A percentile compares a stretch with the other conserved stretches of the same genome.
These are phyloP conservation scores for Heterohyrax brucei DNA, from an alignment of 2,797 vertebrate species.

Conservation along the genomic window DNA sequence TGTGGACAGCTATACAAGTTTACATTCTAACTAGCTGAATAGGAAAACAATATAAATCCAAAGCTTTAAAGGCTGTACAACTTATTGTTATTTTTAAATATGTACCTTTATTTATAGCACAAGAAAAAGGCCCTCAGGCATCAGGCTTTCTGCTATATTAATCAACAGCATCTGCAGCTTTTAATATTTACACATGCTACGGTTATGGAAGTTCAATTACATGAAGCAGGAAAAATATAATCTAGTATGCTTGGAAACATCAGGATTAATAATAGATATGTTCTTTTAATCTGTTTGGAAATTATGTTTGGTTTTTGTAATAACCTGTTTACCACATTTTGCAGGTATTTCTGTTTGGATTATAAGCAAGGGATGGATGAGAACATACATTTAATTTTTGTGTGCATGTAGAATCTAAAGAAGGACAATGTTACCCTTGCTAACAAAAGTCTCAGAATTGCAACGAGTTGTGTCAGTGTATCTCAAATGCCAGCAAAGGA, in stretches of 20 bases:
- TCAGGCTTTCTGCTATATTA: conserved; percentile 70
- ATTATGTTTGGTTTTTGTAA: conserved; percentile 70
- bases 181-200: conserved; percentile 71
- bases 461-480: background rate
- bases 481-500: conserved; percentile 24
- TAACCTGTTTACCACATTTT: conserved; percentile 59
- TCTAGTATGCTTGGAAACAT: conserved; percentile 83
- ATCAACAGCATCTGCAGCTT: conserved; percentile 71
- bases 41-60: conserved; percentile 49
- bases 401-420: conserved; percentile 58
- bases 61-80: conserved; percentile 64
- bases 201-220: conserved; percentile 79
- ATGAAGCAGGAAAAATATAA: conserved; percentile 83
- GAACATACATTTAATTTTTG: conserved; percentile 70
- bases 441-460: conserved; percentile 64
- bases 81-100: background rate
- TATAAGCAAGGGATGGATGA: conserved; percentile 46
- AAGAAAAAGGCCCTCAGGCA: conserved; percentile 45
- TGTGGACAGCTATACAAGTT: conserved; percentile 56
- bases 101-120: conserved; percentile 61
- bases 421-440: conserved; percentile 21
- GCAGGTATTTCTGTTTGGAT: conserved; percentile 62
- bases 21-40: conserved; percentile 64
- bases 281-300: conserved; percentile 83
- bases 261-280: conserved; percentile 84